Evolutionary conservation across 2,797 vertebrate species (phyloP), one percentile per base, ranked within the genome.

Genomic region (Rhabdophis nuchalis): DNA sequence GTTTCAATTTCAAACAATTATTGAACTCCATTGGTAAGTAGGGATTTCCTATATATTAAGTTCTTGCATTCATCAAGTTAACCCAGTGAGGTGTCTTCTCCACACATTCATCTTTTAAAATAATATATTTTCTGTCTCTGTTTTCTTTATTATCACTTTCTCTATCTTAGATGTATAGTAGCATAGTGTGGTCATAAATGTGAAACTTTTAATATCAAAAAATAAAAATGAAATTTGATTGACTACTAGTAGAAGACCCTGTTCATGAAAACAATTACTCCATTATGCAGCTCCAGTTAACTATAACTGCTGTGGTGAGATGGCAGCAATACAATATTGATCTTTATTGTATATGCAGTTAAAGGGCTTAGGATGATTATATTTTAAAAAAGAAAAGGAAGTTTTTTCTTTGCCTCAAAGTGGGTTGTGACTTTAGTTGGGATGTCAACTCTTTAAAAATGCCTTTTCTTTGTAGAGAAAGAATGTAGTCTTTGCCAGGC

Each of bases 191-290:
- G 94, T 95, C 88, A 95, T 93, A 94, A 90, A 32, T 92, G 89
- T 95, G 88, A 96, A 95, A 52, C 94, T 92, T 96, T 96, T 96
- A 96, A 41, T 68, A 56, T 94, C 89, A 85, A 93, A 95, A 95
- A 95, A 94, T 97, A 95, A 96, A 96, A 96, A 91, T 94, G 87
- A 95, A 94, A 95, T 96, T 96, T 97, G 56, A 96, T 95, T 95
- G 92, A 85, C 90, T 96, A 95, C 94, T 95, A 82, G 46, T 87
- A 25, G 3, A 94, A 92, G n/a, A 9, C 91, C 93, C 89, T 95
- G 93, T 95, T 95, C 89, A 88, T 94, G 94, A 96, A 95, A 94
- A 90, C 36, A 41, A 58, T 93, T 0, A 8, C 93, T 96, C 95
- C 95, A 82, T 96, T 36, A 7, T 56, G 91, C 92, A 94, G 36